Evolutionary conservation across 2,113 vertebrate genomes (phyloP), one percentile per base, ranked within the genome.

Genomic region (Periophthalmodon schlosseri): DNA sequence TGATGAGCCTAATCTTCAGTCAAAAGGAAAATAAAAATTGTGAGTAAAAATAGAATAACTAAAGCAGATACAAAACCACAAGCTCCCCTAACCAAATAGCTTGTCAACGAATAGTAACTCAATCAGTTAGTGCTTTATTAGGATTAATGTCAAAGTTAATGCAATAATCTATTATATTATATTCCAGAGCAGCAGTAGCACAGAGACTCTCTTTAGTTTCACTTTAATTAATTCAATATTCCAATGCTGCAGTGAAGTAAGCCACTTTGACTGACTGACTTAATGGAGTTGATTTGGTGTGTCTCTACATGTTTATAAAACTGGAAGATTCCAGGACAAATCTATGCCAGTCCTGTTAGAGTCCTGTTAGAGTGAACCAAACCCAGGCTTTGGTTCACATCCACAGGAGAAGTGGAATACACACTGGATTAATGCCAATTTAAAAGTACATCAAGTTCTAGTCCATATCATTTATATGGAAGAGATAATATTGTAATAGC

Each of bases 191-290:
- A 24, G 20, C 3, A 18, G 13, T 28, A 8, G 56, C 14, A 20
- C 8, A 67, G 18, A 69, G 12, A 23, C n/a, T 60, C 46, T 52
- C 11, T 73, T 39, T 28, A 34, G 34, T 69, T 13, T 4, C 1
- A 8, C 1, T 52, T 61, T 24, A 70, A 67, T 69, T 14, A 86
- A 16, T 79, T 70, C 69, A 72, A 15, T 50, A 54, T 63, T 61
- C 69, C 67, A 74, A 10, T 66, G 21, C 56, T 65, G 49, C 33
- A 34, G 54, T 20, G 78, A 83, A 86, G 65, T 85, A 73, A 81
- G 86, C 66, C 75, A 82, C 39, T 24, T 33, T 75, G 73, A 71
- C 82, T 60, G 78, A 78, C 60, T 52, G 33, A 82, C 73, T 5
- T 61, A 80, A 70, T 39, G 23, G 21, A 24, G 56, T 24, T 24